Evolutionary conservation across 2,113 vertebrate species (phyloP), one percentile per base, ranked within the genome.

Genomic region (Perca flavescens): DNA sequence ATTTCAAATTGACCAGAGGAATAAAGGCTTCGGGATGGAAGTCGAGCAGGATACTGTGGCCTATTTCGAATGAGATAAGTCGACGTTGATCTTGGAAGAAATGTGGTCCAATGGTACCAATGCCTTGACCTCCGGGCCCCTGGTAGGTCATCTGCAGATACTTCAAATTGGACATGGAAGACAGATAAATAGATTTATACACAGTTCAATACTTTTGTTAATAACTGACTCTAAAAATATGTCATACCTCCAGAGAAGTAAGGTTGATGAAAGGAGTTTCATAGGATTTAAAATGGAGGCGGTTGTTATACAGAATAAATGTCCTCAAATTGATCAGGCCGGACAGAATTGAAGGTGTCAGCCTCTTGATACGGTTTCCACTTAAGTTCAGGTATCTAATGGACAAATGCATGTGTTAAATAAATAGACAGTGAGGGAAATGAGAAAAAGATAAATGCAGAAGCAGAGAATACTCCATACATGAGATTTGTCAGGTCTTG

Each of bases 251-350:
- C 46, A 86, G 74, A n/a, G 74, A 84, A 56, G 34, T 56, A 14
- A 84, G 77, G 49, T 63, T 63, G 31, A 47, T 28, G 43, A 87
- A 80, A 58, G 63, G 78, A 43, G 34, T 2, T 49, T 80, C 78
- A 19, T 49, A 13, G 21, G 46, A 21, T 5, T 12, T 62, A 54
- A 84, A 84, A 64, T 81, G 52, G 19, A 86, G 79, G 13, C 17
- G 74, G 68, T 81, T 88, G 77, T 81, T 78, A 47, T 70, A 81
- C 34, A 88, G 61, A 72, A 85, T 10, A 52, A 88, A 52, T 4
- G 0, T 1, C 28, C 1, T 79, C 49, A 79, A 60, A 67, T 72
- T 66, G 19, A 10, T 22, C 68, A 88, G 66, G 21, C 79, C 75
- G 3, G 49, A 40, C 22, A 86, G 34, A 64, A 82, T 82, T 21